Percentiles rank a stretch among this genome's conserved stretches.
Conservation (phyloP, 2,797 vertebrate genomes). For the Euphonia xanthogaster region DNA sequence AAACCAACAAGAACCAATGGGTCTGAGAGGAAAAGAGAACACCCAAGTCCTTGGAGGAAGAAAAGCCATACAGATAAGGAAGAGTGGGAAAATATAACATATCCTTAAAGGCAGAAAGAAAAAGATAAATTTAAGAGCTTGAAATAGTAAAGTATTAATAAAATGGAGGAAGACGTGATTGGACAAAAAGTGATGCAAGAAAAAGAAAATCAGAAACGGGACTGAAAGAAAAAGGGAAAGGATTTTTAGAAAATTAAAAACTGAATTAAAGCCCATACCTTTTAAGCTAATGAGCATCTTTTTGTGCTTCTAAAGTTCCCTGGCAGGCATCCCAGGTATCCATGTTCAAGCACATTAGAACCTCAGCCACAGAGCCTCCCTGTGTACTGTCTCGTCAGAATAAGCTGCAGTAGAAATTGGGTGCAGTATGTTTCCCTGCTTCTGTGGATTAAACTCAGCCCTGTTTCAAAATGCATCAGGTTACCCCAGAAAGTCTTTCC, state of each 20-base stretch:
- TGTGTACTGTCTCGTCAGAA: not conserved
- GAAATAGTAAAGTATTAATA: not conserved
- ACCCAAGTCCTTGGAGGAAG: not conserved
- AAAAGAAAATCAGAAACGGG: not conserved
- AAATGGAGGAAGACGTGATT: not conserved
- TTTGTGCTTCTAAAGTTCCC: not conserved
- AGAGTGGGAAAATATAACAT: not conserved
- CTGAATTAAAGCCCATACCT: not conserved
- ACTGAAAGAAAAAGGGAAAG: not conserved
- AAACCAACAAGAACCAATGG: not conserved
- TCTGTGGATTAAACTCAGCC: not conserved
- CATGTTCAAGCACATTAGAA: not conserved
- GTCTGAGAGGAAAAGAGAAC: not conserved
- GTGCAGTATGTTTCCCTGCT: not conserved
- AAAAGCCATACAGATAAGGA: not conserved
- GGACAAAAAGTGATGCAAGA: not conserved
- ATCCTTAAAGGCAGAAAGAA: not conserved
- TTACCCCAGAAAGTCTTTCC: not conserved
- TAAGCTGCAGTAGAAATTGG: not conserved
- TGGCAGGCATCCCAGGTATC: constrained; percentile 5
- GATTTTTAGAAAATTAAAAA: constrained; percentile 16
- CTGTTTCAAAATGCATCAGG: not conserved
- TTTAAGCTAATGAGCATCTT: constrained; percentile 37
- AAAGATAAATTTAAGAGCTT: not conserved
- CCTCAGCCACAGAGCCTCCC: not conserved